Evolutionary conservation across 2,797 vertebrate species (phyloP).

Genomic region (Rhinichthys osculus): DNA sequence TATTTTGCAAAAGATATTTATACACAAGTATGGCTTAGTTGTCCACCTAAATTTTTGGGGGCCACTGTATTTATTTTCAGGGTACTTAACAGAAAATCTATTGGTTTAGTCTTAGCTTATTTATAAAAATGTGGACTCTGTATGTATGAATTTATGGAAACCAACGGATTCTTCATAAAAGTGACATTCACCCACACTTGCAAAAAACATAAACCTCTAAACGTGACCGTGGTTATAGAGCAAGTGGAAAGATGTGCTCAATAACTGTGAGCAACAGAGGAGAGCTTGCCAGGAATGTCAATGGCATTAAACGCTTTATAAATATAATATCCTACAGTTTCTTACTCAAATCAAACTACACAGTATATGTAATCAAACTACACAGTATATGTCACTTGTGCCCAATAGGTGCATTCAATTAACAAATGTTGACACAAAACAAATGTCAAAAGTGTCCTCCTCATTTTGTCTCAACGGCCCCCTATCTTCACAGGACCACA

Average conservation of each 20-base stretch:
- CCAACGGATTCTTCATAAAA: slow-evolving; percentile 4
- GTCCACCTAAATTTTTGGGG: not conserved
- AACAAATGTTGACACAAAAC: slow-evolving; percentile 6
- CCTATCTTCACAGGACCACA: not conserved
- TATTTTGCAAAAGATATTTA: not conserved
- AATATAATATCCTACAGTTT: not conserved
- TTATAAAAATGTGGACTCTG: slow-evolving; percentile 17
- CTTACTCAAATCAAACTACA: not conserved
- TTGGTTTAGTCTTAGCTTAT: not conserved
- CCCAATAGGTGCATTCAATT: not conserved
- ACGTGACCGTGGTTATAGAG: slow-evolving; percentile 46
- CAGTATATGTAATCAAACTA: no score
- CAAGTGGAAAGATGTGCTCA: slow-evolving; percentile 37
- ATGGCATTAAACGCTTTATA: not conserved
- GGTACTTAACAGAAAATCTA: not conserved
- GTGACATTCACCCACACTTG: slow-evolving; percentile 19
- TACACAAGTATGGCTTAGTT: not conserved
- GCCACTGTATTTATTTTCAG: not conserved
- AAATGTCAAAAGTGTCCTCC: not conserved
- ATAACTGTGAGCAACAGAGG: not conserved
- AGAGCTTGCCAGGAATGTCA: slow-evolving; percentile 9
- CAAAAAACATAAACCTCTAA: slow-evolving; percentile 46
- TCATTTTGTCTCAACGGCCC: not conserved
- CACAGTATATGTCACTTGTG: not conserved
- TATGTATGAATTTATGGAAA: slow-evolving; percentile 33